Evolutionary conservation across 2,888 invertebrate genomes (phyloP).

Genomic region (Quadriops clusia): DNA sequence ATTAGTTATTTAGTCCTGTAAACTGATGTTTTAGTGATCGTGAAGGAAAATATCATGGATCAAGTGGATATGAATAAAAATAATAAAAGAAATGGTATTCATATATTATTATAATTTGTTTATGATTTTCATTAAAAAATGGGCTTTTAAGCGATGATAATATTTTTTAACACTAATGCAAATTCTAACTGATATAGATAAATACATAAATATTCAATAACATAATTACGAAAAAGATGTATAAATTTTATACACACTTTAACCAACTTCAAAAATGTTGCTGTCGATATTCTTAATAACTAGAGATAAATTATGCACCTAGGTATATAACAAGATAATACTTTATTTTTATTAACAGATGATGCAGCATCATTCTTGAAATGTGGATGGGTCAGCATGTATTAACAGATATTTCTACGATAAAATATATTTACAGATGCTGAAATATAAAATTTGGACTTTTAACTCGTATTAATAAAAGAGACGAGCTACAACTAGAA

Average conservation of each 20-base stretch:
- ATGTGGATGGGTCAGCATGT: constrained; percentile 20
- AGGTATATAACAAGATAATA: constrained; percentile 28
- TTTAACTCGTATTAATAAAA: constrained; percentile 16
- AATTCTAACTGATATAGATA: constrained; percentile 33
- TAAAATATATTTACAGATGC: constrained; percentile 18
- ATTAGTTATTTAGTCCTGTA: no score
- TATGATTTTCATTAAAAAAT: constrained; percentile 38
- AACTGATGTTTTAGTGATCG: no score
- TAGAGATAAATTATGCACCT: constrained; percentile 27
- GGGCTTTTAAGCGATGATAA: constrained; percentile 38
- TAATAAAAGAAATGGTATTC: no score
- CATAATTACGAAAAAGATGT: constrained; percentile 32
- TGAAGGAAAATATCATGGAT: no score
- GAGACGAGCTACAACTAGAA: constrained; percentile 18
- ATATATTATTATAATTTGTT: constrained; percentile 31
- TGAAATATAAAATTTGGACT: constrained; percentile 26
- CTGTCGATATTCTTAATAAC: constrained; percentile 22
- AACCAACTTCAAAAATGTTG: constrained; percentile 27
- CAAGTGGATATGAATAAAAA: no score
- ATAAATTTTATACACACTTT: constrained; percentile 27
- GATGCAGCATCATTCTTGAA: constrained; percentile 28
- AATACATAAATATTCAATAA: constrained; percentile 33
- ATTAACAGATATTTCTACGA: constrained; percentile 22
- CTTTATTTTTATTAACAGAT: constrained; percentile 23
- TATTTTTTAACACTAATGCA: constrained; percentile 37